Conservation (phyloP, 2,113 vertebrate species). For the Paratilapia polleni region DNA sequence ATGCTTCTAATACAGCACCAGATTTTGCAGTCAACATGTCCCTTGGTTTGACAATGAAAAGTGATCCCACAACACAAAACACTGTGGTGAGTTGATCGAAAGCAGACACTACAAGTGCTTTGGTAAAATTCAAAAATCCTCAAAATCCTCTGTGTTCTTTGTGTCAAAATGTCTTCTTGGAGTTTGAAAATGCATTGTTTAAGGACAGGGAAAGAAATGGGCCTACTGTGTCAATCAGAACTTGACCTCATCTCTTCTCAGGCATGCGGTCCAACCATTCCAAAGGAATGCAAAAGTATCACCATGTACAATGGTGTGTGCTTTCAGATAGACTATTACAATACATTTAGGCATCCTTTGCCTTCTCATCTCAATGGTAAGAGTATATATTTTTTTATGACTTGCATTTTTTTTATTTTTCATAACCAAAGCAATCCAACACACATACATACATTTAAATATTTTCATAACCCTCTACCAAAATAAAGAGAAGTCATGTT, state of each 20-base stretch:
- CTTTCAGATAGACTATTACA: not conserved
- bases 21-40: constrained; percentile 70
- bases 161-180: too few species aligned
- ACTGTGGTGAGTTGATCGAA: constrained; percentile 60
- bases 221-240: too few species aligned
- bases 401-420: too few species aligned
- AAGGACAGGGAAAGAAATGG: too few species aligned
- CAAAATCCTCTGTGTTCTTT: not conserved
- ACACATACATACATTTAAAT: not conserved
- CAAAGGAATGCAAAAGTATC: constrained; percentile 69
- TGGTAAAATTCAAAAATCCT: not conserved
- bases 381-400: not conserved
- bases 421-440: not conserved
- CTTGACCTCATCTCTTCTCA: too few species aligned
- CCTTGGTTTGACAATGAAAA: constrained; percentile 76
- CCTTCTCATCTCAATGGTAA: not conserved
- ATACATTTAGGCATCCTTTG: not conserved
- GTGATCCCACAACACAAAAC: constrained; percentile 22
- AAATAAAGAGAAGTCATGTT: not conserved
- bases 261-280: constrained; percentile 71
- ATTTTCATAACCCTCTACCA: not conserved
- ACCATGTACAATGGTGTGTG: constrained; percentile 77
- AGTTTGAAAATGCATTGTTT: not conserved
- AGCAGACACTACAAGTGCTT: not conserved
- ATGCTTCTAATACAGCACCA: constrained; percentile 51